Evolutionary conservation across 2,113 vertebrate species (phyloP).

Genomic region (Condylura cristata): DNA sequence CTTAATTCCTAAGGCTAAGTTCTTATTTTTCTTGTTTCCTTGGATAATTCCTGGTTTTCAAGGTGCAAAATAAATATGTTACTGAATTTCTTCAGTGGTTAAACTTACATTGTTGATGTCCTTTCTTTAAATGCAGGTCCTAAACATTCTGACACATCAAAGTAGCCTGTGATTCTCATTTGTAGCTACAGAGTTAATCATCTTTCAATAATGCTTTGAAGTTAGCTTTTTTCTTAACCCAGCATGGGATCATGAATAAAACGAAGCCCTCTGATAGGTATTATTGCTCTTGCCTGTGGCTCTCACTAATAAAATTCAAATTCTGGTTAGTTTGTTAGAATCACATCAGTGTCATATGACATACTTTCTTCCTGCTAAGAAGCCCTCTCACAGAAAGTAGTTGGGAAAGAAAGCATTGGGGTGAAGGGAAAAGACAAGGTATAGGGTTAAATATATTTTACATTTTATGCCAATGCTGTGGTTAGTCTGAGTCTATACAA

Average conservation of each 20-base stretch:
- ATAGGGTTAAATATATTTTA: slow-evolving; percentile 1
- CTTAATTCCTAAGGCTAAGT: slow-evolving; percentile 38
- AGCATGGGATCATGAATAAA: slow-evolving; percentile 79
- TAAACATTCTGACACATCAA: slow-evolving; percentile 66
- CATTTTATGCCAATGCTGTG: background rate
- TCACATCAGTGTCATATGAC: slow-evolving; percentile 14
- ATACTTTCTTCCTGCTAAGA: background rate
- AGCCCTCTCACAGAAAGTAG: background rate
- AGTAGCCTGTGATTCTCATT: slow-evolving; percentile 61
- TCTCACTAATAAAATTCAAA: slow-evolving; percentile 72
- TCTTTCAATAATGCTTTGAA: slow-evolving; percentile 75
- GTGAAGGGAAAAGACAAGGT: background rate
- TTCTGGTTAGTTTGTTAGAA: slow-evolving; percentile 45
- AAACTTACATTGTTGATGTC: slow-evolving; percentile 41
- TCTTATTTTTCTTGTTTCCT: slow-evolving; percentile 69
- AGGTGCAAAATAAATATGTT: slow-evolving; percentile 47
- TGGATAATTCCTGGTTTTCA: slow-evolving; percentile 53
- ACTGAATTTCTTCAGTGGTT: slow-evolving; percentile 32
- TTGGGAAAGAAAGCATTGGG: background rate
- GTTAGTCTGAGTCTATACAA: background rate
- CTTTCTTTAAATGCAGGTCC: slow-evolving; percentile 59
- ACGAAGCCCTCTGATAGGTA: slow-evolving; percentile 37
- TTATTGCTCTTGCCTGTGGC: slow-evolving; percentile 68
- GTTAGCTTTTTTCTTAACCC: slow-evolving; percentile 52
- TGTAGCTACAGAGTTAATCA: slow-evolving; percentile 69